A percentile compares a stretch with the other conserved stretches of the same genome.
These are phyloP conservation scores for Agrotis segetum DNA, from an alignment of 2,888 invertebrate species.

Conservation along the genomic window DNA sequence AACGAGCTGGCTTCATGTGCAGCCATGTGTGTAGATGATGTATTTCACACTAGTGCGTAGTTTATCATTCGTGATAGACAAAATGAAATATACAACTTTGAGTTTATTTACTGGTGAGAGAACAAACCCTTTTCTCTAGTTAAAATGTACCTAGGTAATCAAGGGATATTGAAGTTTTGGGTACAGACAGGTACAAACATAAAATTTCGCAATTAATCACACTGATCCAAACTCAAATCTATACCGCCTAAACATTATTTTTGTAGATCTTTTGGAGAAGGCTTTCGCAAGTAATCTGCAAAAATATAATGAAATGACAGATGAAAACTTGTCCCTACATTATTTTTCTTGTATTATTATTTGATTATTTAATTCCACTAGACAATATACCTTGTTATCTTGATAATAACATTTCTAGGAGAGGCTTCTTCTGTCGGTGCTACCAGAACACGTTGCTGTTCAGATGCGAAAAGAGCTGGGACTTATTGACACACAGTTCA, in stretches of 20 bases:
- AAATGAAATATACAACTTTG: not conserved
- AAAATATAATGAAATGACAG: not conserved
- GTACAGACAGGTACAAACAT: not conserved
- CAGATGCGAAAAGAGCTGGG: constrained; percentile 99
- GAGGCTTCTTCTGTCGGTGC: constrained; percentile 96
- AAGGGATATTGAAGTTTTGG: not conserved
- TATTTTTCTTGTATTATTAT: not conserved
- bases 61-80: constrained; percentile 22
- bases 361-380: not conserved
- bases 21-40: constrained; percentile 38
- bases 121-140: not conserved
- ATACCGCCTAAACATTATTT: not conserved
- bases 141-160: not conserved
- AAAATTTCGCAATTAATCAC: not conserved
- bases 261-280: not conserved
- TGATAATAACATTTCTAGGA: constrained; percentile 92
- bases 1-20: constrained; percentile 45
- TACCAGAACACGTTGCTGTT: constrained; percentile 98
- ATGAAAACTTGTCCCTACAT: not conserved
- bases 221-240: not conserved
- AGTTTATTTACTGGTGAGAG: not conserved
- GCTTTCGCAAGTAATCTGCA: constrained; percentile 1
- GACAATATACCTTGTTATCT: not conserved
- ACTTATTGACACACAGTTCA: constrained; percentile 97
- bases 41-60: constrained; percentile 41